Conservation (phyloP, 1,140 invertebrate species). For the Drosophila repleta region DNA sequence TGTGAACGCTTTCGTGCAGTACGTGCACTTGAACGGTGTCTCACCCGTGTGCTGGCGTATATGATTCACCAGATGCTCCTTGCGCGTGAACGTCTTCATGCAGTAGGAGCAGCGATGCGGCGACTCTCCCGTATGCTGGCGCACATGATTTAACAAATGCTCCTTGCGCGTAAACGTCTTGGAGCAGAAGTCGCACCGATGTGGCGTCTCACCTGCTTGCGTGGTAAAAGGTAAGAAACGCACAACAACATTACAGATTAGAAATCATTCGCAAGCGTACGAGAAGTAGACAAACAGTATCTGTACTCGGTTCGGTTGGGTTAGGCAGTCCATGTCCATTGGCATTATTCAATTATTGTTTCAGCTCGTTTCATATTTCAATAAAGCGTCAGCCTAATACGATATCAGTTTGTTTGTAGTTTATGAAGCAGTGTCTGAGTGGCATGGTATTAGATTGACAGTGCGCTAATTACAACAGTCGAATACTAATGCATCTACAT, state of each 20-base stretch:
- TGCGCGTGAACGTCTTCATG: conserved; percentile 89
- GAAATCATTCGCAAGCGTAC: conserved; percentile 50
- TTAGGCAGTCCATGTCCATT: too few relatives aligned
- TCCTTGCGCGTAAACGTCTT: conserved; percentile 93
- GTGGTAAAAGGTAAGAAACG: conserved; percentile 56
- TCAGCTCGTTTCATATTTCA: not conserved
- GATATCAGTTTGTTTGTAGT: not conserved
- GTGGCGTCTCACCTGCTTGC: conserved; percentile 91
- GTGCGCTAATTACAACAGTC: too few relatives aligned
- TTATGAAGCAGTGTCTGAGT: not conserved
- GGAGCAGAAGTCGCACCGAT: conserved; percentile 92
- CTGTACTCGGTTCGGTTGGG: not conserved
- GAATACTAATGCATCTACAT: too few relatives aligned
- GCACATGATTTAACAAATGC: conserved; percentile 92
- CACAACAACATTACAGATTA: conserved; percentile 68
- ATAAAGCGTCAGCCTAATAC: not conserved
- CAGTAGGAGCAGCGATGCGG: conserved; percentile 87
- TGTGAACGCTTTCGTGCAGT: conserved; percentile 94
- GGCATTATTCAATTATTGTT: not conserved
- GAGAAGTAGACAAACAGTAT: too few relatives aligned
- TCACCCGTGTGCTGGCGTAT: conserved; percentile 93
- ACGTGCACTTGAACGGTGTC: conserved; percentile 92
- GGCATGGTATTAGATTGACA: too few relatives aligned
- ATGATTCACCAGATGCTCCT: conserved; percentile 92
- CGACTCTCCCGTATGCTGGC: conserved; percentile 90